A percentile compares a stretch with the other conserved stretches of the same genome.
Conservation (phyloP, 2,888 invertebrate genomes). For the Platerodrilus igneus region DNA sequence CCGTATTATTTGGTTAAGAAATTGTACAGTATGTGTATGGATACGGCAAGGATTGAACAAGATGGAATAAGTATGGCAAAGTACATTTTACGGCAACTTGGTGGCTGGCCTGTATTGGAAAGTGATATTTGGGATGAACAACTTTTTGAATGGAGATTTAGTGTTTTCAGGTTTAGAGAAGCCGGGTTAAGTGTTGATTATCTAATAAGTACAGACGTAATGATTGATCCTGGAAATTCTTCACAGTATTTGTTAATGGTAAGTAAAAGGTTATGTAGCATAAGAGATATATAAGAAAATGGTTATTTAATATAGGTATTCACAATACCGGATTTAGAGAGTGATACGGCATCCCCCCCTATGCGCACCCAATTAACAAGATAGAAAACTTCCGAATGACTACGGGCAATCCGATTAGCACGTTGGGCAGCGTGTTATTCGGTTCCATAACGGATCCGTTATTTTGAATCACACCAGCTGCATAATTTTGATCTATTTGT, state of each 20-base stretch:
- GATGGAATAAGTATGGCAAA: conserved; percentile 60
- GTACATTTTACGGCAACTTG: conserved; percentile 52
- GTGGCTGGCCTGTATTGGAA: conserved; percentile 85
- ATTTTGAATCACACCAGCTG: too few relatives aligned
- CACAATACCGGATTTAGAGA: too few relatives aligned
- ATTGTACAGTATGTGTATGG: conserved; percentile 53
- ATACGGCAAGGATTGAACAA: conserved; percentile 32
- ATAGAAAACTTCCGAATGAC: too few relatives aligned
- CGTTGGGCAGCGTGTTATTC: too few relatives aligned
- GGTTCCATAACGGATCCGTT: too few relatives aligned
- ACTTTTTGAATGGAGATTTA: conserved; percentile 29
- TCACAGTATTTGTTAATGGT: conserved; percentile 24
- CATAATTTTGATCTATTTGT: too few relatives aligned
- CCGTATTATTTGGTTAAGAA: conserved; percentile 75
- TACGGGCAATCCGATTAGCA: too few relatives aligned
- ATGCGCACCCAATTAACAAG: too few relatives aligned
- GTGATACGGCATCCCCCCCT: too few relatives aligned
- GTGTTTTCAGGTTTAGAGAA: conserved; percentile 19
- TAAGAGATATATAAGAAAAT: too few relatives aligned
- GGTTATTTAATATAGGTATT: too few relatives aligned
- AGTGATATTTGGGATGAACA: conserved; percentile 61
- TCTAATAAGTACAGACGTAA: conserved; percentile 22
- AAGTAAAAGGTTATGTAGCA: too few relatives aligned
- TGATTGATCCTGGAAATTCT: conserved; percentile 25
- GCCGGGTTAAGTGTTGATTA: conserved; percentile 23